phyloP scores from a whole-genome alignment of 2,797 vertebrate species.

The Lutjanus argentimaculatus region DNA sequence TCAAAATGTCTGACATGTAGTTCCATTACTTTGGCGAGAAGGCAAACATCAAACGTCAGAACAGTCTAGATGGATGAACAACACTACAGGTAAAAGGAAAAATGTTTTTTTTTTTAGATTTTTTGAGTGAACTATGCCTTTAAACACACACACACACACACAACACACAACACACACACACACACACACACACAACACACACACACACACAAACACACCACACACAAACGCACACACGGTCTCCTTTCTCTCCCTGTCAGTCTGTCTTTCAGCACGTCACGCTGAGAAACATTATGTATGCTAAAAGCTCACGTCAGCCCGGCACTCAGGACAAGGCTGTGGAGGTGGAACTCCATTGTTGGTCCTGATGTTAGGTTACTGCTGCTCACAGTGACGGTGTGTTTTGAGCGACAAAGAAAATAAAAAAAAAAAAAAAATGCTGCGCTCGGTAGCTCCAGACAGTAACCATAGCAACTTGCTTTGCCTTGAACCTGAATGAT shows the following conservation, averaged over 20 bases:
- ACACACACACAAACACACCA: background rate
- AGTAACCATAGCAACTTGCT: slow-evolving; percentile 80
- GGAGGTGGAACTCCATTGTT: slow-evolving; percentile 75
- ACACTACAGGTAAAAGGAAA: too few relatives aligned
- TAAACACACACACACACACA: background rate
- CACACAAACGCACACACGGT: background rate
- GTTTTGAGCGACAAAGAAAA: slow-evolving; percentile 74
- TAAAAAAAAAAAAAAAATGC: slow-evolving; percentile 29
- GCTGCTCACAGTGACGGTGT: slow-evolving; percentile 53
- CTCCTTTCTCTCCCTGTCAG: slow-evolving; percentile 29
- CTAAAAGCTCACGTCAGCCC: slow-evolving; percentile 60
- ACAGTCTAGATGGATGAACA: too few relatives aligned
- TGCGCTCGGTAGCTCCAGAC: slow-evolving; percentile 59
- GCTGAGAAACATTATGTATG: slow-evolving; percentile 44
- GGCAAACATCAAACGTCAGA: too few relatives aligned
- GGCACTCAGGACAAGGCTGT: slow-evolving; percentile 70
- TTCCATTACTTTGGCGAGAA: too few relatives aligned
- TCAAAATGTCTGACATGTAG: too few relatives aligned
- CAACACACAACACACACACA: background rate
- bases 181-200: background rate
- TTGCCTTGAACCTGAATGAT: slow-evolving; percentile 77
- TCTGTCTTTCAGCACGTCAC: slow-evolving; percentile 31
- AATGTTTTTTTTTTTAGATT: too few relatives aligned
- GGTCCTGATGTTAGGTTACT: slow-evolving; percentile 57
- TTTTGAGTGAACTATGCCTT: too few relatives aligned